Conservation (phyloP, 2,113 vertebrate genomes). For the Empidonax traillii region DNA sequence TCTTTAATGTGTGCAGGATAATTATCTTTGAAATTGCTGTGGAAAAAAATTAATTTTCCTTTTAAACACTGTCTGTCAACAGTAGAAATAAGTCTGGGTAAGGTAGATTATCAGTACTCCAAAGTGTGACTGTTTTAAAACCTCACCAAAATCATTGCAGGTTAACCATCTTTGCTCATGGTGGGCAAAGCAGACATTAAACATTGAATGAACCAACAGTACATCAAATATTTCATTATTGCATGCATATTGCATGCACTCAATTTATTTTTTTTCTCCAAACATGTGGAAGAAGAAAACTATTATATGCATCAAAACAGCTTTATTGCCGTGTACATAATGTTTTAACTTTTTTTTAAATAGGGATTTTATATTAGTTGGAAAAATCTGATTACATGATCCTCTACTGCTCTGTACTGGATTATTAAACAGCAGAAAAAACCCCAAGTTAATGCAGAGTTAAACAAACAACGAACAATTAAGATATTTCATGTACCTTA, state of each 20-base stretch:
- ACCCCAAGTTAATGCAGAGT: not conserved
- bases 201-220: not conserved
- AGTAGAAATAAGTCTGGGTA: slow-evolving; percentile 61
- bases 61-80: slow-evolving; percentile 68
- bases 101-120: slow-evolving; percentile 32
- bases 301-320: not conserved
- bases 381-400: not conserved
- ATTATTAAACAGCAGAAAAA: not conserved
- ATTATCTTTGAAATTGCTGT: slow-evolving; percentile 75
- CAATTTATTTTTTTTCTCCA: not conserved
- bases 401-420: not conserved
- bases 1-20: slow-evolving; percentile 72
- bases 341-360: not conserved
- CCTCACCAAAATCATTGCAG: not conserved
- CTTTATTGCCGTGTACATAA: not conserved
- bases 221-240: not conserved
- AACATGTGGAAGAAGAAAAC: not conserved
- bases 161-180: not conserved
- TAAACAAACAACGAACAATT: not conserved
- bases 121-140: slow-evolving; percentile 23
- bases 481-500: not conserved
- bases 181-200: not conserved
- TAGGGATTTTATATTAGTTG: not conserved
- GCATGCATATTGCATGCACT: not conserved
- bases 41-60: slow-evolving; percentile 76